Percentiles rank a stretch among this genome's conserved stretches.
Evolutionary conservation across 2,113 vertebrate genomes (phyloP).

Genomic region (Zapornia atra): DNA sequence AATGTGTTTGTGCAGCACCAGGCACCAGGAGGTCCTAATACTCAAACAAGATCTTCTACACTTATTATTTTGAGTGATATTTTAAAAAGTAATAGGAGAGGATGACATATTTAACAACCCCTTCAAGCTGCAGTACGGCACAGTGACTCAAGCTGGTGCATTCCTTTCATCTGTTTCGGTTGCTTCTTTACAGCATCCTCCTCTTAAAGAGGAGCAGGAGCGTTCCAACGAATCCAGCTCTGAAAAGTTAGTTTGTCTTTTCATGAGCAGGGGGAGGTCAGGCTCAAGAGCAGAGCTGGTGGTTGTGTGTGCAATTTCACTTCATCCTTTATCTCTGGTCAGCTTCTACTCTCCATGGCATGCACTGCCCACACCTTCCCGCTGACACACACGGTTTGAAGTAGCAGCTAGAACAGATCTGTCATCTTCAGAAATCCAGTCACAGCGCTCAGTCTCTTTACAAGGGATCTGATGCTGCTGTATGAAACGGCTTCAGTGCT

Average conservation of each 20-base stretch:
- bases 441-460: not conserved
- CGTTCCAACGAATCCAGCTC: constrained; percentile 6
- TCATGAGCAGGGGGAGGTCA: not conserved
- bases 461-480: not conserved
- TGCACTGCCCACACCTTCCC: not conserved
- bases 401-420: not conserved
- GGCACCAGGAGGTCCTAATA: not conserved
- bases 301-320: not conserved
- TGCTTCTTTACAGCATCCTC: not conserved
- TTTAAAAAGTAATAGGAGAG: constrained; percentile 8
- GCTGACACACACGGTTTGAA: not conserved
- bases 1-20: not conserved
- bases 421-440: not conserved
- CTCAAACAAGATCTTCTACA: not conserved
- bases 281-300: not conserved
- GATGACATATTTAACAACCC: not conserved
- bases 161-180: not conserved
- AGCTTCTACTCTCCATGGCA: not conserved
- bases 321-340: not conserved
- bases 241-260: not conserved
- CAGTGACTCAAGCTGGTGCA: not conserved
- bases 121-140: not conserved
- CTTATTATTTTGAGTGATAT: not conserved
- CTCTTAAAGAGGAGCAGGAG: not conserved
- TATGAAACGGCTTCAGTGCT: not conserved